Evolutionary conservation across 2,888 invertebrate genomes (phyloP), one percentile per base, ranked within the genome.

Genomic region (Spatulosminthurus flaviceps): DNA sequence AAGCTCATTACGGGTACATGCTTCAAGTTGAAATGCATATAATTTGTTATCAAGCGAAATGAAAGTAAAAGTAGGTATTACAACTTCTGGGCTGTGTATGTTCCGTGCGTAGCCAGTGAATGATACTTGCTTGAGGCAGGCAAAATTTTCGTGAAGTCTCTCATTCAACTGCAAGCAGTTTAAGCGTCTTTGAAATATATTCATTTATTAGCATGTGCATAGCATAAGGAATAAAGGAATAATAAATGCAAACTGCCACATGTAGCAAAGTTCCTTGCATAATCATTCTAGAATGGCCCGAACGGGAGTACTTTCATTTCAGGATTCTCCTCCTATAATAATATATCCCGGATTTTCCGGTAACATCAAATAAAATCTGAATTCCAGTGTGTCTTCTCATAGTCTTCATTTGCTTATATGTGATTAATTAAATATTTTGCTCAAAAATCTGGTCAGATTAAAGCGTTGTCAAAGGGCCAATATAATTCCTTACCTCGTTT

Each of bases 391-490:
- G n/a, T n/a, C n/a, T n/a, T n/a, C n/a, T n/a, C n/a, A n/a, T 22
- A 64, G 64, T 4, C 13, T 34, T n/a, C 13, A 67, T 16, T 28
- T 19, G 28, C 13, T 22, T 19, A 4, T 5, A 43, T 42, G 16
- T 72, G 43, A 43, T 72, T 43, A 72, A 72, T 72, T 72, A 72
- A 72, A 72, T 72, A 72, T 22, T 24, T 72, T 72, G 71, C 22
- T 26, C 28, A 24, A 21, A 41, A 72, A 72, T 72, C 71, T 11
- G 42, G 71, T 72, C 24, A 43, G 24, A 21, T 72, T 72, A 72
- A 13, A 34, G 41, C 9, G 41, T 19, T 72, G 71, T 72, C 41
- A 72, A 67, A 28, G 29, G 67, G n/a, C 11, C 28, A 28, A 67
- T 67, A 29, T 28, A 19, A n/a, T 19, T 34, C 5, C 29, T n/a